Base-by-base conservation (phyloP, 2,888 invertebrate genomes). In the Hypselothyrea guttata region DNA sequence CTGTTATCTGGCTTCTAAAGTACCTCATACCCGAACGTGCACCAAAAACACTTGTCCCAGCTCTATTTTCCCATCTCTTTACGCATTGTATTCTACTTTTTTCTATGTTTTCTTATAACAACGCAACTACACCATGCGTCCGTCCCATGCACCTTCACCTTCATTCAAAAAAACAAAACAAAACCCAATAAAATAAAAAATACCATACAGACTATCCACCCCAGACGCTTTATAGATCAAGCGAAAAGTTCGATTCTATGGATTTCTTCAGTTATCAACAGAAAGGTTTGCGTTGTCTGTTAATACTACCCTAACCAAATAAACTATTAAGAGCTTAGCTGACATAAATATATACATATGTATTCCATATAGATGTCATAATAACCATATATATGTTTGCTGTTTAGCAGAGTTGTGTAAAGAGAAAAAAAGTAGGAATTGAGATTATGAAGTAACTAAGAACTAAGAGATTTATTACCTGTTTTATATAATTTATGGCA, bases 171-270 rank as follows among this genome's bases (percentile, higher is more conserved):
- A 40, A 40, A 47, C 38, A 42, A 37, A 30, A 33, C 22, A 48
- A n/a, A 49, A 44, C 40, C 40, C 40, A 11, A 7, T 7, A 42
- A 54, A 34, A 16, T 58, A 18, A 42, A 33, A 38, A 34, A 9
- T 30, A 41, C 44, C 44, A 48, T 48, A 30, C 88, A 90, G 90
- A 90, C 82, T 88, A 86, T 67, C 89, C 87, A 84, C 88, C 90
- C 72, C 92, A 92, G 88, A 92, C 92, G 89, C 92, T 93, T 91
- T 92, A 91, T 91, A 92, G 92, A 91, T 92, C 91, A 64, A 90
- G 92, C 90, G 92, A 92, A 91, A 92, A 92, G 90, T 92, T 92
- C 91, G 92, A 91, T 90, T 93, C 91, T 51, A 92, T 91, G 90
- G 93, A 93, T 87, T 91, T 93, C 90, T 87, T 87, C 84, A 84